phyloP scores from a whole-genome alignment of 2,113 vertebrate species.

The Paradoxurus hermaphroditus region DNA sequence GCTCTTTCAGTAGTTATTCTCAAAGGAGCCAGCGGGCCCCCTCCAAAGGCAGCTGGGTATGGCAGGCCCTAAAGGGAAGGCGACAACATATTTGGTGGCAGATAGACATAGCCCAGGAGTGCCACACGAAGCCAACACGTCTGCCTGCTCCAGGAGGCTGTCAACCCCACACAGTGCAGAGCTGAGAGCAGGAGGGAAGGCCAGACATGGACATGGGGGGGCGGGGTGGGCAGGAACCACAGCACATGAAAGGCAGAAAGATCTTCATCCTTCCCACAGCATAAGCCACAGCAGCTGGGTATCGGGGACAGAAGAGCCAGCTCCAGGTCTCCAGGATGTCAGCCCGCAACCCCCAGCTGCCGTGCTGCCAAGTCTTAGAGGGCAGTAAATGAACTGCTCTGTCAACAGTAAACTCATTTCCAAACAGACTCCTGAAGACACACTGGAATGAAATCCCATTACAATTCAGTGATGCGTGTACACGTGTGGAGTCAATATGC shows the following conservation, averaged over 20 bases:
- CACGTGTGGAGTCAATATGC: neutral
- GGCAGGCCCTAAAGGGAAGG: neutral
- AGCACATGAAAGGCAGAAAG: neutral
- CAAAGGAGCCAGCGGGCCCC: conserved; percentile 32
- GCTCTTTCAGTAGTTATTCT: conserved; percentile 61
- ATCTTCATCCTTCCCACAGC: neutral
- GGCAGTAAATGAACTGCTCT: neutral
- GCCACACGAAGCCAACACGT: neutral
- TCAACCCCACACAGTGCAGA: conserved; percentile 26
- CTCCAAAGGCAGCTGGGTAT: conserved; percentile 37
- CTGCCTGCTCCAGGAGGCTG: neutral
- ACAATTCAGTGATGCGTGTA: neutral
- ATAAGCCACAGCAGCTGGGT: neutral
- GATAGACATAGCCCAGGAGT: conserved; percentile 42
- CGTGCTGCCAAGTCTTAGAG: neutral
- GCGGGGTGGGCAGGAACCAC: neutral
- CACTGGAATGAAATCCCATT: neutral
- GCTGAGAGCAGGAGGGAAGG: neutral
- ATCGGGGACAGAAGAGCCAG: neutral
- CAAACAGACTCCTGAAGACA: neutral
- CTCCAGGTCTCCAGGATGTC: neutral
- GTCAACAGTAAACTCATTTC: neutral
- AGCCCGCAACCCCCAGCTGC: neutral
- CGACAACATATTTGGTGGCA: conserved; percentile 1
- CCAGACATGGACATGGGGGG: neutral